Evolutionary conservation across 2,113 vertebrate species (phyloP), one percentile per base, ranked within the genome.

Genomic region (Stomatorhinus ivindoensis): DNA sequence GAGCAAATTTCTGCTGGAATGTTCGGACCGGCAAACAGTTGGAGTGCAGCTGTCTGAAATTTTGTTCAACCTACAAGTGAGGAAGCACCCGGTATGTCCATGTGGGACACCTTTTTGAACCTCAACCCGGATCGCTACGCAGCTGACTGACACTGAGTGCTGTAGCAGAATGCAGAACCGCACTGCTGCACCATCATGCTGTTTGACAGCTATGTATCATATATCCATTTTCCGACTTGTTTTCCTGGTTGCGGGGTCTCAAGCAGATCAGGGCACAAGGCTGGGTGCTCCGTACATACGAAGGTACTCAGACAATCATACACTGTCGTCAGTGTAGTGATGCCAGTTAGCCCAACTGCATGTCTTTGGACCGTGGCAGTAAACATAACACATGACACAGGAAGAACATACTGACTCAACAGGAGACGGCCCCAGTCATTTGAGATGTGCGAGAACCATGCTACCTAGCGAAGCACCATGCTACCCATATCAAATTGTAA

Each of bases 21-120:
- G 91, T 89, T 92, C 89, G 90, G 92, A 76, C 89, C 88, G 89
- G 85, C 91, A 86, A 87, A 89, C 89, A 92, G 88, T 92, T 91
- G 91, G 88, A 55, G 58, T 90, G 87, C 93, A 94, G 94, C 93
- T 95, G 93, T 93, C 91, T 89, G 48, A 90, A 87, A 76, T 91
- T 91, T 51, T 87, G 88, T 89, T 92, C 92, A 92, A 93, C 93
- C 93, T 91, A 31, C 51, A 44, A 87, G 91, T 92, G 92, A 90
- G 86, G 69, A 48, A 50, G 44, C 90, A 92, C 93, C 92, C 90
- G 86, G 48, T 46, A 31, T 90, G 83, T 87, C 88, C 91, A 13
- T 10, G n/a, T n/a, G 86, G 91, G 90, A 92, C 89, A 87, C 91
- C 55, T n/a, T 55, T 46, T 65, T 90, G 50, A 91, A 87, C 88